Conservation (phyloP, 2,113 vertebrate genomes). For the Danionella cerebrum region DNA sequence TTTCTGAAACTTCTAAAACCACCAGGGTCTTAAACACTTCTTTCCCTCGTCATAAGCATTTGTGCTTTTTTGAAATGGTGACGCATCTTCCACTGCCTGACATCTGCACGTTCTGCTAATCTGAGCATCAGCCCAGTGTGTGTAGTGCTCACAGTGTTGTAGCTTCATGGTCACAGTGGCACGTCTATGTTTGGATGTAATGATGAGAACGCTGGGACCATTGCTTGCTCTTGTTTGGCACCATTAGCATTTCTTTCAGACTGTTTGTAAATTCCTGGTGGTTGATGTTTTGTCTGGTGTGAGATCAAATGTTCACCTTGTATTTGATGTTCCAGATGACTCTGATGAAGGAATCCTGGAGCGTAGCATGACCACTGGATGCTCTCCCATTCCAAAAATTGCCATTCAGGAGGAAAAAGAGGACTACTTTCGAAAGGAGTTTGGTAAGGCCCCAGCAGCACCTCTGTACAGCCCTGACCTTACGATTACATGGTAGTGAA, state of each 20-base stretch:
- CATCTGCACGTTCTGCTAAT: too few species aligned
- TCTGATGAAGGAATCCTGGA: slow-evolving; percentile 45
- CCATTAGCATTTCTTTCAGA: neutral
- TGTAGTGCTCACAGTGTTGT: neutral
- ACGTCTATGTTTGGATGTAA: slow-evolving; percentile 2
- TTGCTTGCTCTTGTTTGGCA: slow-evolving; percentile 15
- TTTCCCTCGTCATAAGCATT: too few species aligned
- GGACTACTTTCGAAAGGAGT: slow-evolving; percentile 46
- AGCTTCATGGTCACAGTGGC: neutral
- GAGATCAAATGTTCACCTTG: neutral
- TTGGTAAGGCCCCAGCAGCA: slow-evolving; percentile 54
- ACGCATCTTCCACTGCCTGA: too few species aligned
- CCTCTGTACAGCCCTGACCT: too few species aligned
- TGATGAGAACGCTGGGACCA: neutral
- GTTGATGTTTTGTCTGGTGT: neutral
- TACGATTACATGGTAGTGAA: neutral
- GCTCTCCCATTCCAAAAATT: slow-evolving; percentile 57
- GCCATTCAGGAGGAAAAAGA: slow-evolving; percentile 61
- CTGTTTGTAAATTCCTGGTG: neutral
- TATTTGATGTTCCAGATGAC: slow-evolving; percentile 33
- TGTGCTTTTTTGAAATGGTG: too few species aligned
- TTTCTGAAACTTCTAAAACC: too few species aligned
- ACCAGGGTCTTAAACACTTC: too few species aligned
- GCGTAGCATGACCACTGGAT: slow-evolving; percentile 44
- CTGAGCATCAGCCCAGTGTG: neutral